phyloP scores from a whole-genome alignment of 2,888 invertebrate genomes.

The Drosophila demipolita region DNA sequence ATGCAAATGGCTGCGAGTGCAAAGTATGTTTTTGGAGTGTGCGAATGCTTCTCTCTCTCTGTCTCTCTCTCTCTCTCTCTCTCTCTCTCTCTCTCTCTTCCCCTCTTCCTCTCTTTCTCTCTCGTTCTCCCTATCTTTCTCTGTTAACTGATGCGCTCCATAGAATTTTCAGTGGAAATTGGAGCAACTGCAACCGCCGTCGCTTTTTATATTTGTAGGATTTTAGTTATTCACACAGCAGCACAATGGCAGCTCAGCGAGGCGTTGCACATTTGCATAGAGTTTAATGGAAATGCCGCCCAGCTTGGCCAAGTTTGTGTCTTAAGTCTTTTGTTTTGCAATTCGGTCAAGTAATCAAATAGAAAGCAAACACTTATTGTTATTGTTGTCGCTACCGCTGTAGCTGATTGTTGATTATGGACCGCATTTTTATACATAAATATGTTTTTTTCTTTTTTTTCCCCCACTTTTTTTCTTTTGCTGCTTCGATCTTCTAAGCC shows the following conservation, averaged over 20 bases:
- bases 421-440: constrained; percentile 11
- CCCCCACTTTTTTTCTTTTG: constrained; percentile 1
- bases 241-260: constrained; percentile 46
- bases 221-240: constrained; percentile 37
- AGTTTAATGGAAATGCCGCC: constrained; percentile 55
- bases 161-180: constrained; percentile 60
- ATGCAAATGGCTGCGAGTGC: constrained; percentile 55
- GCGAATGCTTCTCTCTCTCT: constrained; percentile 54
- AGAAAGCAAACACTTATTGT: constrained; percentile 67
- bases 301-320: constrained; percentile 60
- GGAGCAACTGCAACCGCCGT: constrained; percentile 58
- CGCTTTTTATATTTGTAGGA: constrained; percentile 2
- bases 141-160: constrained; percentile 21
- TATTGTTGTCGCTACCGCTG: constrained; percentile 24
- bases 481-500: constrained; percentile 16
- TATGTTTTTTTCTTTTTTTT: background rate
- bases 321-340: constrained; percentile 73
- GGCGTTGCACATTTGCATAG: constrained; percentile 77
- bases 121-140: background rate
- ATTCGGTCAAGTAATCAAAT: constrained; percentile 76
- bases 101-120: background rate
- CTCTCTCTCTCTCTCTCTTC: background rate
- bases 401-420: constrained; percentile 48
- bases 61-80: background rate
- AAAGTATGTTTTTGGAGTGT: constrained; percentile 76